phyloP scores from a whole-genome alignment of 2,113 vertebrate genomes.

The Paraplagusia blochii region DNA sequence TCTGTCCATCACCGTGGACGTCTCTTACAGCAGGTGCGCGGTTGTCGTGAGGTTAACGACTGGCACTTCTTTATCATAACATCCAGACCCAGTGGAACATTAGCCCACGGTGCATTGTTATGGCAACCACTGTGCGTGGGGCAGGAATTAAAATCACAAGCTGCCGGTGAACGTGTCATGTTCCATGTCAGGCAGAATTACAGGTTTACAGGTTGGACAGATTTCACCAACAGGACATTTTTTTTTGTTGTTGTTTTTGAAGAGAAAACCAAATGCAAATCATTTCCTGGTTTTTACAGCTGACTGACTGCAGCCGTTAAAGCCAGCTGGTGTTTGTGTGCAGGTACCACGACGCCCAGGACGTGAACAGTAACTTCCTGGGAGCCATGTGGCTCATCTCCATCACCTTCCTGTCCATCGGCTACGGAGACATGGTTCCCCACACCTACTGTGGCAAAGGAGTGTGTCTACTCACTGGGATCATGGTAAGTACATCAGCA shows the following conservation, averaged over 20 bases:
- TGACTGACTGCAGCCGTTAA: constrained; percentile 16
- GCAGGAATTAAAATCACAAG: too few relatives aligned
- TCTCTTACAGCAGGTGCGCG: too few relatives aligned
- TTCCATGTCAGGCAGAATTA: too few relatives aligned
- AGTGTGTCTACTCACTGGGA: constrained; percentile 96
- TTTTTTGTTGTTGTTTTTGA: not conserved
- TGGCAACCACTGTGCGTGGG: too few relatives aligned
- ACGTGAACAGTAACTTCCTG: constrained; percentile 98
- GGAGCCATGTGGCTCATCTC: constrained; percentile 99
- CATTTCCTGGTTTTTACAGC: not conserved
- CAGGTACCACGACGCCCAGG: constrained; percentile 97
- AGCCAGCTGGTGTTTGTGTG: constrained; percentile 1
- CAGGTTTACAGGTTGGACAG: too few relatives aligned
- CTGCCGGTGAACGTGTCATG: too few relatives aligned
- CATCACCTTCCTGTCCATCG: constrained; percentile 98
- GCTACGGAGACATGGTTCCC: constrained; percentile 98
- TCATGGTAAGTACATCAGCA: constrained; percentile 85
- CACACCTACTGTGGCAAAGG: constrained; percentile 98
- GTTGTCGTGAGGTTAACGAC: too few relatives aligned
- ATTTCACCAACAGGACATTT: not conserved
- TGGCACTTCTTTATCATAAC: too few relatives aligned
- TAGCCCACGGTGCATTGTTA: too few relatives aligned
- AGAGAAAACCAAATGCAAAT: not conserved
- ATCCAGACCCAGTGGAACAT: too few relatives aligned
- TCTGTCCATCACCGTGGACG: too few relatives aligned